Base-by-base conservation (phyloP, 2,888 invertebrate genomes). In the Ctenicera cuprea region DNA sequence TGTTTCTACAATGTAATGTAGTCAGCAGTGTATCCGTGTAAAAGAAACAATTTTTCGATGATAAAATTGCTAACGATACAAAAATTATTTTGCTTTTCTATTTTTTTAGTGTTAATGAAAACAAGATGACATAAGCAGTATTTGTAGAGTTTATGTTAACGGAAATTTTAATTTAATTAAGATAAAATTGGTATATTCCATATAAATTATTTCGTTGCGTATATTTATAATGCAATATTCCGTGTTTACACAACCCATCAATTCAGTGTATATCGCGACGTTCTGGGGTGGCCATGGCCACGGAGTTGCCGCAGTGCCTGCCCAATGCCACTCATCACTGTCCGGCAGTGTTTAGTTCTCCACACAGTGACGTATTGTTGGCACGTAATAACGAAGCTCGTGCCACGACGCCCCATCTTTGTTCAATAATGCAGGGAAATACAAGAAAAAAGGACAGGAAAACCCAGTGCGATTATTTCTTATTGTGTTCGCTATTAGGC, bases 251-350 rank as follows among this genome's bases (percentile, higher is more conserved):
- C 43, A 45, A 45, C 45, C 22, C 62, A 62, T 62, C 62, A 62
- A 62, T 62, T 45, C 30, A 45, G n/a, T 11, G 62, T 45, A 22
- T 62, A 62, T 52, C 43, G 62, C 43, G 62, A 62, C 62, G 41
- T 38, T 41, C 38, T 37, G 61, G 61, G 41, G 61, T 41, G 62
- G 62, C 69, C 38, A 57, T 41, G 65, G 66, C 68, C 74, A 48
- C 76, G 73, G 69, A 75, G 71, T 76, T 78, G 73, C 76, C 78
- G 78, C 80, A 78, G 75, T 70, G 77, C 73, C 78, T 76, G 77
- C 76, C 80, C 79, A 75, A 74, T 74, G 76, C 79, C 78, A 80
- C 80, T 78, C 80, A 79, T 80, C 80, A 80, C 80, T 80, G 80
- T 80, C 80, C 72, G 69, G 59, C 78, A 73, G 73, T 80, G 78